Evolutionary conservation across 2,113 vertebrate species (phyloP), one percentile per base, ranked within the genome.

Genomic region (Panthera tigris): DNA sequence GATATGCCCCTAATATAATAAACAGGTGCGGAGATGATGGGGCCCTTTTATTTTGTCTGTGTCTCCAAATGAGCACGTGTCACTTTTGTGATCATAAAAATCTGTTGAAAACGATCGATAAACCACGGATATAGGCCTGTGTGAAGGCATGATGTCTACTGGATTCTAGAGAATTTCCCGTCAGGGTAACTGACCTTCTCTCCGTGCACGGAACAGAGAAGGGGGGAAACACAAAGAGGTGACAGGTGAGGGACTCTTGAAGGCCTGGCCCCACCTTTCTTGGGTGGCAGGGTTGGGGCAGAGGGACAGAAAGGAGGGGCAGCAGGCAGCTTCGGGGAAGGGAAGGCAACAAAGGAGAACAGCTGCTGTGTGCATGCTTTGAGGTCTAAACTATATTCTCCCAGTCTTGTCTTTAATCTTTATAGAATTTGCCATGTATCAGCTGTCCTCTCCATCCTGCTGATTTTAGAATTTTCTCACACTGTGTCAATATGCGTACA

Each of bases 221-320:
- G n/a, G 3, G 19, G 9, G 52, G 6, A 31, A 33, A 31, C 41
- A 27, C 73, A 45, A 73, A 25, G 39, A 8, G 14, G 39, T 45
- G 19, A 14, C 52, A 23, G 52, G 33, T n/a, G 79, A 25, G 55
- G n/a, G 19, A n/a, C 23, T 18, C 33, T 39, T 57, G 55, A 36
- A 61, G 80, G 19, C 13, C 25, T 5, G 9, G 33, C 55, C 25
- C 9, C 45, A 15, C 29, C 7, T 61, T 69, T 68, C 45, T 73
- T 13, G 29, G 29, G 16, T 63, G 39, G 50, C n/a, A 45, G 27
- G 3, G 3, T 36, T 6, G 39, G 50, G 4, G 16, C 7, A 9
- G 15, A 55, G 11, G 29, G 6, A 4, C 12, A 36, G 3, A 52
- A 25, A n/a, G 6, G 18, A 16, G 2, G 4, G 6, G 1, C 73